These are phyloP conservation scores for Agriopis leucophaearia DNA, from an alignment of 2,888 invertebrate species.

Conservation along the genomic window DNA sequence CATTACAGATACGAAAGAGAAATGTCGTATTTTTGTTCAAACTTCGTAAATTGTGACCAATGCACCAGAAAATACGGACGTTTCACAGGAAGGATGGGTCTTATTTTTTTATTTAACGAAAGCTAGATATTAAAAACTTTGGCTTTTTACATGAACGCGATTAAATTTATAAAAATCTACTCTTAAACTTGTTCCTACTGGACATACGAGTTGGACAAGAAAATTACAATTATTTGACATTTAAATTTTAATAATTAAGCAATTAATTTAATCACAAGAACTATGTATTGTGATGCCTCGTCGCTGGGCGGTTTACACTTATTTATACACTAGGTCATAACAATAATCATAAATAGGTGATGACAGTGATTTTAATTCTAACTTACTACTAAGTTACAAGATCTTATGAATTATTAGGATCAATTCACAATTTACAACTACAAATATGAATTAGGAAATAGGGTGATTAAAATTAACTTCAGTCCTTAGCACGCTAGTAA, in stretches of 20 bases:
- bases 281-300: slow-evolving; percentile 59
- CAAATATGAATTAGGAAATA: slow-evolving; percentile 47
- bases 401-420: slow-evolving; percentile 80
- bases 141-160: slow-evolving; percentile 60
- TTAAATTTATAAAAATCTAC: slow-evolving; percentile 56
- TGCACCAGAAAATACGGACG: slow-evolving; percentile 63
- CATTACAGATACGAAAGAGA: slow-evolving; percentile 45
- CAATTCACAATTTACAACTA: slow-evolving; percentile 78
- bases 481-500: slow-evolving; percentile 56
- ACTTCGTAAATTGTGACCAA: slow-evolving; percentile 54
- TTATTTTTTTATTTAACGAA: slow-evolving; percentile 45
- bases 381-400: slow-evolving; percentile 61
- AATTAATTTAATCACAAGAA: slow-evolving; percentile 49
- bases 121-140: slow-evolving; percentile 64
- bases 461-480: slow-evolving; percentile 54
- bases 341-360: slow-evolving; percentile 58
- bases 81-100: slow-evolving; percentile 41
- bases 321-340: slow-evolving; percentile 51
- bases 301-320: slow-evolving; percentile 55
- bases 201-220: slow-evolving; percentile 59
- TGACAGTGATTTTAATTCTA: slow-evolving; percentile 57
- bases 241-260: slow-evolving; percentile 15
- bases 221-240: slow-evolving; percentile 44
- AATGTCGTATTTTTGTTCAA: slow-evolving; percentile 37
- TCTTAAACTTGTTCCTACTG: slow-evolving; percentile 53